phyloP scores from a whole-genome alignment of 2,797 vertebrate genomes.

The Lycodopsis pacificus region DNA sequence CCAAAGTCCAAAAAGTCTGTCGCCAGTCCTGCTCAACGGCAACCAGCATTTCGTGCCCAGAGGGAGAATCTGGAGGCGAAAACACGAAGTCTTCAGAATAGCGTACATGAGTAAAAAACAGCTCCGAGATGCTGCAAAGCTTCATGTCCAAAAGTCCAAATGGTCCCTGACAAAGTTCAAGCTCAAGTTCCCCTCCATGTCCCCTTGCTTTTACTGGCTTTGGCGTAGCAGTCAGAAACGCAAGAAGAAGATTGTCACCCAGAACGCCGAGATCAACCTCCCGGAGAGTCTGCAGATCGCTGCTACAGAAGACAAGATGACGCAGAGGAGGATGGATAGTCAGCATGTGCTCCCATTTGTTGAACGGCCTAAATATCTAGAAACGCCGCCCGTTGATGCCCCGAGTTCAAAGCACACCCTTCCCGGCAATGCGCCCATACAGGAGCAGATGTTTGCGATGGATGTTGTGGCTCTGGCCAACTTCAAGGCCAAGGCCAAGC shows the following conservation, averaged over 20 bases:
- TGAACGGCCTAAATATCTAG: conserved; percentile 35
- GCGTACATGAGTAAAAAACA: conserved; percentile 88
- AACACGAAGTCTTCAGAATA: conserved; percentile 69
- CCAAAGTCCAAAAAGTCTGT: conserved; percentile 73
- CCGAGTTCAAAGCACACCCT: conserved; percentile 62
- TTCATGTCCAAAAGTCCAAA: conserved; percentile 83
- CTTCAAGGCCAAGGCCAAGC: conserved; percentile 96
- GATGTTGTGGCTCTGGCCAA: conserved; percentile 92
- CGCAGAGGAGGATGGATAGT: background rate
- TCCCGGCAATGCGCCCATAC: conserved; percentile 64
- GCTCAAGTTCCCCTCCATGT: conserved; percentile 89
- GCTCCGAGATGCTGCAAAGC: conserved; percentile 87
- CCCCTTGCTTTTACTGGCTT: conserved; percentile 90
- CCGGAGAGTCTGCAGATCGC: conserved; percentile 21
- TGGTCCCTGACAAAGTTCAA: conserved; percentile 92
- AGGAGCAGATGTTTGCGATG: conserved; percentile 87
- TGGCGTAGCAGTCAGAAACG: conserved; percentile 83
- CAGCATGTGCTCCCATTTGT: conserved; percentile 46
- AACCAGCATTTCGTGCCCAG: conserved; percentile 43
- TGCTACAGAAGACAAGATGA: conserved; percentile 9
- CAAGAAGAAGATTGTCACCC: conserved; percentile 40
- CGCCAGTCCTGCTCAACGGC: background rate
- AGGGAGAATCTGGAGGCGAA: conserved; percentile 65
- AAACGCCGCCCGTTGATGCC: conserved; percentile 45
- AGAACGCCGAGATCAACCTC: conserved; percentile 26